Evolutionary conservation across 1,140 invertebrate species (phyloP).

Genomic region (Bombyx mandarina): DNA sequence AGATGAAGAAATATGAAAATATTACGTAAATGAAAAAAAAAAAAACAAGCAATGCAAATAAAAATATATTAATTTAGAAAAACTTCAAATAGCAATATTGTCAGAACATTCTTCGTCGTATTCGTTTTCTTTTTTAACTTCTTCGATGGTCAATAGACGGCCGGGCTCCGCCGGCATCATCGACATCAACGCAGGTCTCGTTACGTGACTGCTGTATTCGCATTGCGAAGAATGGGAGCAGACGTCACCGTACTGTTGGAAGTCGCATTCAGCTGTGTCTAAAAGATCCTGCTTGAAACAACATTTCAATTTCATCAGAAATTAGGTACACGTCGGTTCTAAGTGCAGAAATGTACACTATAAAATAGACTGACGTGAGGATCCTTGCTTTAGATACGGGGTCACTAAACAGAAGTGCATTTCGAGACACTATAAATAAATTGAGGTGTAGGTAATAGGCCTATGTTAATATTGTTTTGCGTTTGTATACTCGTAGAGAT

Average conservation of each 20-base stretch:
- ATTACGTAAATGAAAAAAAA: background rate
- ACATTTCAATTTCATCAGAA: no score
- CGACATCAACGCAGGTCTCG: slow-evolving; percentile 5
- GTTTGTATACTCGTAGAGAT: no score
- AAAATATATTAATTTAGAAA: slow-evolving; percentile 4
- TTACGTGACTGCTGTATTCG: slow-evolving; percentile 1
- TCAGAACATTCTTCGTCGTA: slow-evolving; percentile 25
- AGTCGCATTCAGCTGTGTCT: slow-evolving; percentile 13
- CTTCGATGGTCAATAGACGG: slow-evolving; percentile 46
- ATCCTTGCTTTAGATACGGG: no score
- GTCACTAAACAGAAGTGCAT: no score
- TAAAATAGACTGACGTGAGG: background rate
- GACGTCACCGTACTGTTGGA: slow-evolving; percentile 13
- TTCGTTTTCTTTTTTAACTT: slow-evolving; percentile 24
- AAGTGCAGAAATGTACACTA: background rate
- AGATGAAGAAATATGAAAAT: background rate
- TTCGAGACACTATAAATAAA: no score
- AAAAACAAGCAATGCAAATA: background rate
- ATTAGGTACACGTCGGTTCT: no score
- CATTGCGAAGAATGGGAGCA: slow-evolving; percentile 7
- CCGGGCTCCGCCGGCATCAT: slow-evolving; percentile 40
- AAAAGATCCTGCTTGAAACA: no score
- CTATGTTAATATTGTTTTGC: no score
- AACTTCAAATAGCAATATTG: slow-evolving; percentile 15
- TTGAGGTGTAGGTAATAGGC: no score